Evolutionary conservation across 2,888 invertebrate genomes (phyloP), one percentile per base, ranked within the genome.

Genomic region (Spicauda simplicius): DNA sequence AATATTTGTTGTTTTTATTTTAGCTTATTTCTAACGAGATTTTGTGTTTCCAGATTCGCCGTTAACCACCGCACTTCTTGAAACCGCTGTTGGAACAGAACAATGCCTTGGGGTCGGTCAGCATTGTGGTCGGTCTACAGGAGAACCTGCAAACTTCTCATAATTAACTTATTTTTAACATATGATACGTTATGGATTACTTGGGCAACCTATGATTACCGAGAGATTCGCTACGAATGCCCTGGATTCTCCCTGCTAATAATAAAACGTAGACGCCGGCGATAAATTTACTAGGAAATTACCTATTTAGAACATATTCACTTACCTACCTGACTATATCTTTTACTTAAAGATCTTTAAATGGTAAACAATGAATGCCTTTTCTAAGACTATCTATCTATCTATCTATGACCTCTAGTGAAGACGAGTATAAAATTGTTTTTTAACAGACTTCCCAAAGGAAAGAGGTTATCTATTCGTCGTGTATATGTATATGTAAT

Each of bases 181-280:
- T 48, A n/a, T 16, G 48, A 50, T 18, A 50, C 48, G 10, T 50
- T 60, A 5, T 48, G 60, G 30, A 50, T 50, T 5, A 50, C 50
- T 18, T 50, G 30, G 50, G 11, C 8, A 30, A 60, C 25, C 18
- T 60, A 50, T 11, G 60, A 60, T 50, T 60, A 60, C 11, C 60
- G 50, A 4, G 60, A 60, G 33, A 12, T 50, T 6, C 30, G 30
- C 10, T 60, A 50, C 14, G 25, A 25, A 12, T 59, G 50, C 30
- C 30, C 50, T n/a, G 25, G 30, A 16, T 59, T 59, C 18, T 50
- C 54, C 5, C 5, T 48, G 16, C 48, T 48, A 7, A 16, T 48
- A 16, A 48, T 48, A n/a, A 48, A 48, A 48, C 48, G 48, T 7
- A 48, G 48, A 16, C 48, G 48, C 14, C 48, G 48, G 0, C 48